Conservation (phyloP, 2,888 invertebrate species). For the Sthenelais limicola region DNA sequence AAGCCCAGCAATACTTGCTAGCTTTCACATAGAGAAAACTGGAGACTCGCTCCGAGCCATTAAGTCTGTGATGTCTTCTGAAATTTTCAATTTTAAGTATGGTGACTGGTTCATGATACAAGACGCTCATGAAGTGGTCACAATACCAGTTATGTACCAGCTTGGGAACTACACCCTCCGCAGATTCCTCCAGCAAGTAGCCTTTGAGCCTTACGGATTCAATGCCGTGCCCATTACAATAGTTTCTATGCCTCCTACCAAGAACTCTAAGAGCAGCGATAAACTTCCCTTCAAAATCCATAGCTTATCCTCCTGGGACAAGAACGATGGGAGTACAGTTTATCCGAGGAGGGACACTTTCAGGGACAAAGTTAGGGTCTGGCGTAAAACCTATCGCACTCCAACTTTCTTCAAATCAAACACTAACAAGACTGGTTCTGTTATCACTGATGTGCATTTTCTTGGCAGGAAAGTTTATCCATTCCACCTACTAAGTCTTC, state of each 20-base stretch:
- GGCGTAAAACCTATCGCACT: slow-evolving; percentile 3
- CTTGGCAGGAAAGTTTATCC: slow-evolving; percentile 16
- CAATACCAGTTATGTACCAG: slow-evolving; percentile 5
- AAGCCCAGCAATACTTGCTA: not conserved
- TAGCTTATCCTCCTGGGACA: not conserved
- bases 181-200: slow-evolving; percentile 7
- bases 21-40: not conserved
- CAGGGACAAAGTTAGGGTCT: slow-evolving; percentile 1
- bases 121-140: slow-evolving; percentile 25
- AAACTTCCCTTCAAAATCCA: slow-evolving; percentile 21
- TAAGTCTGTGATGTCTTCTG: slow-evolving; percentile 3
- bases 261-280: too few relatives aligned
- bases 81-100: slow-evolving; percentile 13
- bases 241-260: not conserved
- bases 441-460: slow-evolving; percentile 29
- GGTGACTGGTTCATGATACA: slow-evolving; percentile 33
- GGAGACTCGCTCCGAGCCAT: not conserved
- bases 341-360: slow-evolving; percentile 14
- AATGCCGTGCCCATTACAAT: slow-evolving; percentile 14
- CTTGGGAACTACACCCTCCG: slow-evolving; percentile 7
- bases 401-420: not conserved
- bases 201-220: slow-evolving; percentile 16
- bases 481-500: slow-evolving; percentile 21
- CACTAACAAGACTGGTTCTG: not conserved
- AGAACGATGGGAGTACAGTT: not conserved